Percentiles rank a stretch among this genome's conserved stretches.
Evolutionary conservation across 2,797 vertebrate species (phyloP).

Genomic region (Erethizon dorsatum): DNA sequence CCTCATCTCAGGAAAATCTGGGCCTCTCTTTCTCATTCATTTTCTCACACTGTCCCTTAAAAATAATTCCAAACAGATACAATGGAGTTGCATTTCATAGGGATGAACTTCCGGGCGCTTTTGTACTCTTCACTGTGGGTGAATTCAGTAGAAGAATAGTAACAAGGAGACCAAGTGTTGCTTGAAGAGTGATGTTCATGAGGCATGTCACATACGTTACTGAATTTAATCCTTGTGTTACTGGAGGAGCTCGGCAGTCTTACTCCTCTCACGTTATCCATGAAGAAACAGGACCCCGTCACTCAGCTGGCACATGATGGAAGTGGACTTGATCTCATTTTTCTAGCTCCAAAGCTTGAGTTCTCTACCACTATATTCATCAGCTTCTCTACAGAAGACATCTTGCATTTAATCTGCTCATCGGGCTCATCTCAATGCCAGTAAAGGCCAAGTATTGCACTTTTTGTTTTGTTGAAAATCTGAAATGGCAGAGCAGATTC

Average conservation of each 20-base stretch:
- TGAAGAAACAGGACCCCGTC: neutral
- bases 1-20: neutral
- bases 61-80: neutral
- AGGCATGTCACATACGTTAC: neutral
- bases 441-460: neutral
- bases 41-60: neutral
- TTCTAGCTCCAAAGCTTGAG: neutral
- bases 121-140: neutral
- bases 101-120: neutral
- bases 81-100: neutral
- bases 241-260: neutral
- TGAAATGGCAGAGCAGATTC: neutral
- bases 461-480: neutral
- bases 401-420: neutral
- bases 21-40: neutral
- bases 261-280: neutral
- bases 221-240: neutral
- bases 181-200: neutral
- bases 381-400: conserved; percentile 17
- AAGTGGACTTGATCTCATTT: neutral
- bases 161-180: neutral
- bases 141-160: neutral
- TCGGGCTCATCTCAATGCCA: neutral
- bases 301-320: neutral
- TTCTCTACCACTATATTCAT: neutral